These are phyloP conservation scores for Venturia canescens DNA, from an alignment of 1,140 invertebrate species.

Conservation along the genomic window DNA sequence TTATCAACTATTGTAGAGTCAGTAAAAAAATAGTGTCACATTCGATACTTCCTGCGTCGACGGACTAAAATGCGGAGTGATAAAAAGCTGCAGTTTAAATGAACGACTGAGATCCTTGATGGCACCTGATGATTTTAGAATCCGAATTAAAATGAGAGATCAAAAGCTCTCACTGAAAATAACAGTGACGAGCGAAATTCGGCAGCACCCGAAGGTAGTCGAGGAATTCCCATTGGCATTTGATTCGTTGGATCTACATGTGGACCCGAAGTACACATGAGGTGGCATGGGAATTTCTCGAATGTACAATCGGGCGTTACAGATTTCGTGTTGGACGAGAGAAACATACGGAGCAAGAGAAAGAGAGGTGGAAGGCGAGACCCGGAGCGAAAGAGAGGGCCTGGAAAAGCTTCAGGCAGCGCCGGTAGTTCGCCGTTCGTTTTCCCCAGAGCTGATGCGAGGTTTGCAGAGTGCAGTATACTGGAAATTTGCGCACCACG, in stretches of 20 bases:
- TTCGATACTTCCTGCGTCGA: no score
- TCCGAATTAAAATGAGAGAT: no score
- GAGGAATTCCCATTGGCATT: slow-evolving; percentile 25
- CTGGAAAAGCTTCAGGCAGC: background rate
- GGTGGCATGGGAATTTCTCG: slow-evolving; percentile 19
- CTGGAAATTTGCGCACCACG: slow-evolving; percentile 42
- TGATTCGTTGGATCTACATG: slow-evolving; percentile 33
- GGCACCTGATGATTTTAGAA: no score
- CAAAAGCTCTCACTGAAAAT: background rate
- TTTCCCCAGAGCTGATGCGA: slow-evolving; percentile 47
- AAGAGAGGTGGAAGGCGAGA: background rate
- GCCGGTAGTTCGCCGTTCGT: slow-evolving; percentile 32
- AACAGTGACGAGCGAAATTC: background rate
- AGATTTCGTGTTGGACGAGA: background rate
- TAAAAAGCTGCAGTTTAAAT: background rate
- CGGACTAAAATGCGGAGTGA: no score
- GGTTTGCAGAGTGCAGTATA: slow-evolving; percentile 44
- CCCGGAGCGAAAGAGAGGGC: background rate
- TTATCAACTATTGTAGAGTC: no score
- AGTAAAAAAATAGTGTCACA: no score
- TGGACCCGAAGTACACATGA: slow-evolving; percentile 11
- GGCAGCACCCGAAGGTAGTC: background rate
- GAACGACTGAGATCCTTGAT: background rate
- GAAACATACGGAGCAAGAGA: background rate
- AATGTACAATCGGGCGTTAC: slow-evolving; percentile 44